phyloP scores from a whole-genome alignment of 2,797 vertebrate genomes.

The Psittacula derbiana region DNA sequence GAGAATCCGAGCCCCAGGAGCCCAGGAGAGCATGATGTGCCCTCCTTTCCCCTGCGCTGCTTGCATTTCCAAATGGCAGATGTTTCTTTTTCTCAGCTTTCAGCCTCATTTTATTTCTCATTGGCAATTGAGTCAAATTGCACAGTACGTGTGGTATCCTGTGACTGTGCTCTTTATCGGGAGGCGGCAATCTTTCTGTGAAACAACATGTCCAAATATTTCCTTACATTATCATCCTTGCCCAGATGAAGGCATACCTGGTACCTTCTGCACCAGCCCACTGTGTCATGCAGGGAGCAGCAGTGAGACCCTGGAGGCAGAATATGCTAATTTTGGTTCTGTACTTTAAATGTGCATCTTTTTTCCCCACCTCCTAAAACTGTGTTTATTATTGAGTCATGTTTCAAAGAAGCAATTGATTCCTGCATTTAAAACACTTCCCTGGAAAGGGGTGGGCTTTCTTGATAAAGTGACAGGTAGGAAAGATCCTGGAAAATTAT shows the following conservation, averaged over 20 bases:
- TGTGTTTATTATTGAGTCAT: not conserved
- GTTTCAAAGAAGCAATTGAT: not conserved
- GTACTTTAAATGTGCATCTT: not conserved
- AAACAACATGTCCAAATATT: not conserved
- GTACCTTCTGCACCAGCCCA: not conserved
- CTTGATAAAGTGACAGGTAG: not conserved
- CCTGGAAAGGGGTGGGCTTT: not conserved
- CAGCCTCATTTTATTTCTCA: not conserved
- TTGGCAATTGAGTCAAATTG: not conserved
- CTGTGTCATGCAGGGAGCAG: rapidly evolving
- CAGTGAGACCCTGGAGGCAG: not conserved
- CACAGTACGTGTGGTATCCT: not conserved
- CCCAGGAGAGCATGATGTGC: not conserved
- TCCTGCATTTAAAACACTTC: not conserved
- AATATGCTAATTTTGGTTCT: not conserved
- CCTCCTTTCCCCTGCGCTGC: not conserved
- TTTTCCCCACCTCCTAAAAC: not conserved
- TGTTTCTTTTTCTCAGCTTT: not conserved
- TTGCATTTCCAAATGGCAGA: not conserved
- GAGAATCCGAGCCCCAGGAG: not conserved
- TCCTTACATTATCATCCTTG: not conserved
- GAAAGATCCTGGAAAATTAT: not conserved
- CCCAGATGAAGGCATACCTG: not conserved
- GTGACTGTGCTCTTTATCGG: rapidly evolving
- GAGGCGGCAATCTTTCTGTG: not conserved